Conservation (phyloP, 53 echinoderm and acorn worm genomes). For the Paracentrotus lividus region DNA sequence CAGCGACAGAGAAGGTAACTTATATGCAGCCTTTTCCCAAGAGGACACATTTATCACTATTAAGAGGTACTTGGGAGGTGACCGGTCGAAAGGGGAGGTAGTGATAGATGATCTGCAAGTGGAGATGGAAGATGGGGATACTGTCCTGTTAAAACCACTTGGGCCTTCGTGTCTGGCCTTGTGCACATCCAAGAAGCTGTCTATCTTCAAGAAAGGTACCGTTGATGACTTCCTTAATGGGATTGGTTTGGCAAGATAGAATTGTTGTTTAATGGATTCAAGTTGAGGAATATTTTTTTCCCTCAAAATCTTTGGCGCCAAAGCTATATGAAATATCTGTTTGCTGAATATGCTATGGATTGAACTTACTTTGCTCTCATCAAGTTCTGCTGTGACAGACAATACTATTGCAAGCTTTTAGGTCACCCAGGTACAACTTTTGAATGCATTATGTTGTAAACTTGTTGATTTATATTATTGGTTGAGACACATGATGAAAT, state of each 20-base stretch:
- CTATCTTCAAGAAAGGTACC: neutral
- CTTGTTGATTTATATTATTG: too few relatives aligned
- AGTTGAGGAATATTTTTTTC: too few relatives aligned
- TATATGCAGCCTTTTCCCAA: neutral
- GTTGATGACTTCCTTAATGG: neutral
- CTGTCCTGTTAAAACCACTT: neutral
- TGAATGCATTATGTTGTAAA: too few relatives aligned
- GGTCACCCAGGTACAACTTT: too few relatives aligned
- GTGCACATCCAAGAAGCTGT: conserved; percentile 21
- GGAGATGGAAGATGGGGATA: neutral
- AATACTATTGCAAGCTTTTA: too few relatives aligned
- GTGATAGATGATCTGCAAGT: neutral
- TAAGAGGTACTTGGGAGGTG: neutral
- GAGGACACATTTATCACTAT: neutral
- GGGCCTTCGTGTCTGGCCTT: neutral
- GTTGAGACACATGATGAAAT: too few relatives aligned
- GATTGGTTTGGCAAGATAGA: neutral
- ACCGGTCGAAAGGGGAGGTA: neutral
- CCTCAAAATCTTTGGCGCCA: too few relatives aligned
- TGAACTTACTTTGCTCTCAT: too few relatives aligned
- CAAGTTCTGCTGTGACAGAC: too few relatives aligned
- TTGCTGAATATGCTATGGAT: too few relatives aligned
- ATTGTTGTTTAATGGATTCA: too few relatives aligned
- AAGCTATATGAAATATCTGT: too few relatives aligned
- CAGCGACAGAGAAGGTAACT: neutral